Evolutionary conservation across 2,888 invertebrate species (phyloP), one percentile per base, ranked within the genome.

Genomic region (Lasioglossum zephyrum): DNA sequence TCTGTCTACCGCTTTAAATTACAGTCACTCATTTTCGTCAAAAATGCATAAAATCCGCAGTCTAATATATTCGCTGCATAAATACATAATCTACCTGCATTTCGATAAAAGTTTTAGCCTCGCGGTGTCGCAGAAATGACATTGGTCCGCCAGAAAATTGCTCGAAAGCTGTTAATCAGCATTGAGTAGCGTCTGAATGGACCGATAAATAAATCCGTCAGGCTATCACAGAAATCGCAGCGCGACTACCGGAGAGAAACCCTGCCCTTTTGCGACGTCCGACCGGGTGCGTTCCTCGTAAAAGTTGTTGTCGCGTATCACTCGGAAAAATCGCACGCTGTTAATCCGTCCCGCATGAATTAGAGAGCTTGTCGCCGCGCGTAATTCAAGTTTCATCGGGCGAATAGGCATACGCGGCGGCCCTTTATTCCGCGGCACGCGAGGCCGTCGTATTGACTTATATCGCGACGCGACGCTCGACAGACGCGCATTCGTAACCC

Each of bases 371-470:
- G 81, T 81, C 76, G 78, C 66, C 49, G 81, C 76, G 86, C 77
- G 82, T 81, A 86, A 89, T 81, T 85, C 82, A 83, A 80, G 76
- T 78, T 73, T 73, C 73, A 6, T 41, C 73, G 77, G 36, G 60
- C 80, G 9, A 57, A n/a, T 57, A n/a, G 36, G 18, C 63, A 6
- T 16, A 47, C 63, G 63, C 36, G 81, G 39, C 63, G 69, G 74
- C 82, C 85, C 84, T 88, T 89, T 85, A 79, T 76, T 87, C 86
- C 86, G 63, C 53, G 73, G 72, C 79, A 81, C 85, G 86, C 78
- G 88, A 88, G 87, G 87, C 85, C 87, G 91, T 86, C 89, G 92
- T 92, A 93, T 93, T 93, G 94, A 93, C 94, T 93, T 93, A 94
- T 93, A 93, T 93, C 92, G 90, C 92, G 90, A 89, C 90, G 87